Evolutionary conservation across 2,797 vertebrate genomes (phyloP).

Genomic region (Darevskia nairensis): DNA sequence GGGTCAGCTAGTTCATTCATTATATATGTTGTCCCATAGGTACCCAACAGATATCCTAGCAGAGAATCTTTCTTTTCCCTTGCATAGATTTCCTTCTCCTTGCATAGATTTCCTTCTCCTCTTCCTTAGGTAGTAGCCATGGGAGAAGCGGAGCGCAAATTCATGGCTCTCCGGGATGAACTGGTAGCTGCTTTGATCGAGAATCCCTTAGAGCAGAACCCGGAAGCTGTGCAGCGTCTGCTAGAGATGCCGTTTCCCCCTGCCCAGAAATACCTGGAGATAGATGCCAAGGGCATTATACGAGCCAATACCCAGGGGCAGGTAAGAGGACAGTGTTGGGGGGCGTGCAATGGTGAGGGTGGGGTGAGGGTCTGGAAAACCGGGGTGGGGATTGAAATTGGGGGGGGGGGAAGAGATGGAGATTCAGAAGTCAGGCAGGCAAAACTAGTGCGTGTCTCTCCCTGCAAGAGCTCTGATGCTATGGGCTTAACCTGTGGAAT

Average conservation of each 20-base stretch:
- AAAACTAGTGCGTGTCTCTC: not conserved
- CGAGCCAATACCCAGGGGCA: slow-evolving; percentile 74
- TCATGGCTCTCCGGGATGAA: slow-evolving; percentile 57
- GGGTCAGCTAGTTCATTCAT: too few relatives aligned
- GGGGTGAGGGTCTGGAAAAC: not conserved
- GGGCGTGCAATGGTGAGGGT: too few relatives aligned
- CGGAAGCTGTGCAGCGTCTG: slow-evolving; percentile 57
- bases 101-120: too few relatives aligned
- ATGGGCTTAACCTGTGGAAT: not conserved
- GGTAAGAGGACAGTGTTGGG: slow-evolving; percentile 38
- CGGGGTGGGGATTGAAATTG: too few relatives aligned
- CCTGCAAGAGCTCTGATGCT: not conserved
- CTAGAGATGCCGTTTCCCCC: slow-evolving; percentile 68
- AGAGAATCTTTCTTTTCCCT: not conserved
- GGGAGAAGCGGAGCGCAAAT: not conserved
- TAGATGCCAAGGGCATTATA: slow-evolving; percentile 78
- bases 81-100: too few relatives aligned
- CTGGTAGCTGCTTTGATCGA: slow-evolving; percentile 52
- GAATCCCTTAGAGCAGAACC: slow-evolving; percentile 53
- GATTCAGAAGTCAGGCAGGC: not conserved
- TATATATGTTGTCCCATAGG: too few relatives aligned
- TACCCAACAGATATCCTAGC: not conserved
- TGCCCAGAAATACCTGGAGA: slow-evolving; percentile 77
- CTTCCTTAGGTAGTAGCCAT: not conserved
- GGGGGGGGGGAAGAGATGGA: not conserved